Conservation (phyloP, 2,888 invertebrate genomes). For the Melanostoma scalare region DNA sequence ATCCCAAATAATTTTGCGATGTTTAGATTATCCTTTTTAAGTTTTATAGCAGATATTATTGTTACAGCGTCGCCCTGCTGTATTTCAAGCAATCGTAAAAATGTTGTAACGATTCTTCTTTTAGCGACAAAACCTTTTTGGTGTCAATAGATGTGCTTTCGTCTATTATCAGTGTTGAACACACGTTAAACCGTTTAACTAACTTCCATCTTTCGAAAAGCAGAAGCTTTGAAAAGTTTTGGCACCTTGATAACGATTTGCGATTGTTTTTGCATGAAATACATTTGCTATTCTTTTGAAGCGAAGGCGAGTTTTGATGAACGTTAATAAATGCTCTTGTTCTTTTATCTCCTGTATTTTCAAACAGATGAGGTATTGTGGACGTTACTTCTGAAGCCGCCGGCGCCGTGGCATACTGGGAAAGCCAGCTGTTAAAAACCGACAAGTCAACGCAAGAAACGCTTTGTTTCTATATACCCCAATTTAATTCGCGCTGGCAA, state of each 20-base stretch:
- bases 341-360: neutral
- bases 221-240: neutral
- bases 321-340: neutral
- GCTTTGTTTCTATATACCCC: neutral
- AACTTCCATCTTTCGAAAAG: constrained; percentile 34
- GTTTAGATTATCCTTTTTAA: no score
- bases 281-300: neutral
- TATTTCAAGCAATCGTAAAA: no score
- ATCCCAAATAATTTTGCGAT: no score
- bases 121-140: no score
- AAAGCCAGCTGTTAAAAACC: no score
- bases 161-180: constrained; percentile 1
- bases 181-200: neutral
- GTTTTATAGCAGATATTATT: no score
- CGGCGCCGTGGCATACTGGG: no score
- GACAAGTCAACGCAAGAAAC: no score
- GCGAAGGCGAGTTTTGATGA: constrained; percentile 5
- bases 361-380: neutral
- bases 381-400: neutral
- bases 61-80: no score
- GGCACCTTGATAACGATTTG: neutral
- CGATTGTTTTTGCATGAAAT: neutral
- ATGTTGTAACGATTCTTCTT: no score
- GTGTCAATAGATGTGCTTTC: no score
- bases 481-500: constrained; percentile 11